Evolutionary conservation across 92 coral and sea anemone species (phyloP).

Genomic region (Phymanthus crucifer): DNA sequence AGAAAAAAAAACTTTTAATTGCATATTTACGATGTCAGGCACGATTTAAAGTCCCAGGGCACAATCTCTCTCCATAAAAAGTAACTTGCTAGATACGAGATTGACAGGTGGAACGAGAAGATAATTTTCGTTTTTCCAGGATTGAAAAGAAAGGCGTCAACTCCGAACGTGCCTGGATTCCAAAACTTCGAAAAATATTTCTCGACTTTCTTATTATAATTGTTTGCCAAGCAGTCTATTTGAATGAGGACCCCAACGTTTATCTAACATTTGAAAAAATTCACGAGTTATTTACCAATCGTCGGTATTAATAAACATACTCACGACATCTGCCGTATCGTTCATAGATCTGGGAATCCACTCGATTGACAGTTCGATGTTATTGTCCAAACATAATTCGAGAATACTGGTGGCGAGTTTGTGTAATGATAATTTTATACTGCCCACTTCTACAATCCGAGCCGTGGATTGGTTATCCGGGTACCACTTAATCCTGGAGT

Average conservation of each 20-base stretch:
- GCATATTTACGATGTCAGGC: slow-evolving; percentile 11
- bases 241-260: slow-evolving; percentile 57
- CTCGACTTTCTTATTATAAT: slow-evolving; percentile 40
- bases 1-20: slow-evolving; percentile 13
- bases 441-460: slow-evolving; percentile 38
- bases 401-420: slow-evolving; percentile 30
- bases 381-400: slow-evolving; percentile 21
- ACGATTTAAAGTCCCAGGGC: slow-evolving; percentile 17
- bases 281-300: slow-evolving; percentile 60
- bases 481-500: slow-evolving; percentile 48
- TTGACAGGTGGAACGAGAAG: slow-evolving; percentile 28
- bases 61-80: slow-evolving; percentile 8
- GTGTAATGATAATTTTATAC: slow-evolving; percentile 43
- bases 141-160: slow-evolving; percentile 44
- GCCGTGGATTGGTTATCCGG: slow-evolving; percentile 48
- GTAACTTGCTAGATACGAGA: slow-evolving; percentile 10
- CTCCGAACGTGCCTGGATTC: slow-evolving; percentile 56
- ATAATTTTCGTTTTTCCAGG: slow-evolving; percentile 21
- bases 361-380: slow-evolving; percentile 39
- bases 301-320: slow-evolving; percentile 32
- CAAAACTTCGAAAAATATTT: slow-evolving; percentile 44
- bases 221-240: slow-evolving; percentile 53
- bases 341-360: slow-evolving; percentile 52
- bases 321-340: slow-evolving; percentile 38
- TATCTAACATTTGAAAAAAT: slow-evolving; percentile 36